Evolutionary conservation across 2,113 vertebrate genomes (phyloP).

Genomic region (Onychostruthus taczanowskii): DNA sequence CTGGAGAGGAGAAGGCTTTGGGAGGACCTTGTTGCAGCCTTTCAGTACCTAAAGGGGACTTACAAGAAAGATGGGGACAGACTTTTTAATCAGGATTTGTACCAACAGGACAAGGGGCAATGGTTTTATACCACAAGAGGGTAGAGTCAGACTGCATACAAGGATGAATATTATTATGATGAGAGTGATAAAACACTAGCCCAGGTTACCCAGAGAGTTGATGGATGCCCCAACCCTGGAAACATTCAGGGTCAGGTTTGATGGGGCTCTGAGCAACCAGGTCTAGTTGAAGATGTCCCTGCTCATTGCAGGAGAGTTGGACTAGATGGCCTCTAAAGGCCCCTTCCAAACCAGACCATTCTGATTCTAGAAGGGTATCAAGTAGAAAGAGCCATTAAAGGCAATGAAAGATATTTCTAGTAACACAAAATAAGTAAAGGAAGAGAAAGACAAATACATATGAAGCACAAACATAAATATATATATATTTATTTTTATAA

Average conservation of each 20-base stretch:
- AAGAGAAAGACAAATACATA: not conserved
- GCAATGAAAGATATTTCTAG: not conserved
- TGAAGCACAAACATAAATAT: not conserved
- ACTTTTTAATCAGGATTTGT: not conserved
- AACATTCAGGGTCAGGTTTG: not conserved
- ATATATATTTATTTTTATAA: not conserved
- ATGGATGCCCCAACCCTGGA: not conserved
- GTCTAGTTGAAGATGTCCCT: not conserved
- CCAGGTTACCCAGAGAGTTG: not conserved
- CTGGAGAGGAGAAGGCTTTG: not conserved
- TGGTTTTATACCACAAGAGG: not conserved
- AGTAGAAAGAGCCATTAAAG: not conserved
- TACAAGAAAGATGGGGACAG: not conserved
- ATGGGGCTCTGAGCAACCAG: not conserved
- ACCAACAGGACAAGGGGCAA: not conserved
- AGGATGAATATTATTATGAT: not conserved
- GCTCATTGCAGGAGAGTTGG: not conserved
- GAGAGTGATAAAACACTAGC: not conserved
- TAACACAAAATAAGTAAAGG: not conserved
- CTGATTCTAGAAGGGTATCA: not conserved
- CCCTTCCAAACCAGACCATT: not conserved
- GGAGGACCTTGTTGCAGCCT: not conserved
- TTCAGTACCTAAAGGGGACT: not conserved
- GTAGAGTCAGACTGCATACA: not conserved
- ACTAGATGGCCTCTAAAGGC: not conserved